Evolutionary conservation across 1,140 invertebrate species (phyloP), one percentile per base, ranked within the genome.

Genomic region (Eumeta japonica): DNA sequence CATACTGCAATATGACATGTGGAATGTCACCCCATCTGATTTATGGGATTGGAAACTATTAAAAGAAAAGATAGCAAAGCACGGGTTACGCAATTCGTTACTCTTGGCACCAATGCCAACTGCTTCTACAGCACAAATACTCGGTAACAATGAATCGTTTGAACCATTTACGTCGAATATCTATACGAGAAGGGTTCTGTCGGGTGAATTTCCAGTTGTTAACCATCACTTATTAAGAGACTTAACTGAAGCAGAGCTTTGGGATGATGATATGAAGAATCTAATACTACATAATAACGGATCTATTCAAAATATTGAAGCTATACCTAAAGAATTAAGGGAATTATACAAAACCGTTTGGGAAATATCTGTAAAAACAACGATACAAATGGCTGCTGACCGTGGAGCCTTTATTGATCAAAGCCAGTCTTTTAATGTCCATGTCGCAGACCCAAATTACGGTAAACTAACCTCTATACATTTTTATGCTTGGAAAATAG

Each of bases 161-260:
- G 97, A 99, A 74, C 92, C 97, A 0, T 99, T 97, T 62, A 99
- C 95, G 0, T 96, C 89, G 11, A 99, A 99, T 60, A 92, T 99
- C 47, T 99, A 99, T 59, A 87, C 87, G 14, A 79, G 97, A 46
- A 79, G 97, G 32, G 96, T 99, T 1, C 76, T 98, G 7, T 96
- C 94, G 20, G 95, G 94, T 7, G 85, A 88, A 65, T 84, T 87
- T 53, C 82, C 94, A 80, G 84, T 98, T 43, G 94, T 99, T 0
- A 99, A 99, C 75, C 94, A 95, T 51, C 96, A 99, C 79, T 77
- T 99, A 19, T 62, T 99, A 3, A 86, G 87, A 57, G 97, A 99
- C 78, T 74, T 99, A 33, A 95, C 92, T 1, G 90, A 97, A 45
- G 73, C 79, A 28, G 86, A 89, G 37, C 72, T 99, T 5, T 99